These are phyloP conservation scores for Panzeria rudis DNA, from an alignment of 2,888 invertebrate species.

Conservation along the genomic window DNA sequence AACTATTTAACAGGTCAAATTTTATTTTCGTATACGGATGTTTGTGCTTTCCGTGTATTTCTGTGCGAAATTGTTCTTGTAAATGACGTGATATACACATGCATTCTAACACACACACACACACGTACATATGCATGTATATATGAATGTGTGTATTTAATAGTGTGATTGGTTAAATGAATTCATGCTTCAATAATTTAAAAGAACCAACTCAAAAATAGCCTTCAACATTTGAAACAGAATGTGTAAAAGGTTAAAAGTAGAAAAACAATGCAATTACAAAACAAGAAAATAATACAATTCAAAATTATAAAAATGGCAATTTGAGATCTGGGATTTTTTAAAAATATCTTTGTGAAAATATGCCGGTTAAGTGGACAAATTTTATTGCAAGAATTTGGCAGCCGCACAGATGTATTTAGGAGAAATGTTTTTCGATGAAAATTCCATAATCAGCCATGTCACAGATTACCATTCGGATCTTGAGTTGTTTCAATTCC, in stretches of 20 bases:
- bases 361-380: too few relatives aligned
- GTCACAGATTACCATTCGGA: too few relatives aligned
- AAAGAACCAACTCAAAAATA: slow-evolving; percentile 39
- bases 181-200: slow-evolving; percentile 55
- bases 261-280: not conserved
- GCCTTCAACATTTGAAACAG: slow-evolving; percentile 52
- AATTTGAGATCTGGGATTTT: too few relatives aligned
- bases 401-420: too few relatives aligned
- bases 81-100: not conserved
- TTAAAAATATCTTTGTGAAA: too few relatives aligned
- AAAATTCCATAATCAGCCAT: too few relatives aligned
- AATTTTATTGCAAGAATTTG: too few relatives aligned
- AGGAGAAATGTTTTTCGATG: too few relatives aligned
- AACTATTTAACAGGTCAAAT: slow-evolving; percentile 36
- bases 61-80: slow-evolving; percentile 16
- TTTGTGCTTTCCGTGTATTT: slow-evolving; percentile 12
- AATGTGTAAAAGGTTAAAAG: slow-evolving; percentile 11
- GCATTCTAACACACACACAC: too few relatives aligned
- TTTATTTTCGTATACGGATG: not conserved
- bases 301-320: not conserved
- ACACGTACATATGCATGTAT: not conserved
- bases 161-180: slow-evolving; percentile 21
- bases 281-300: not conserved
- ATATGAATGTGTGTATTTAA: not conserved
- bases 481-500: too few relatives aligned